Percentiles rank a stretch among this genome's conserved stretches.
phyloP scores from a whole-genome alignment of 2,113 vertebrate species.

The Paramisgurnus dabryanus region DNA sequence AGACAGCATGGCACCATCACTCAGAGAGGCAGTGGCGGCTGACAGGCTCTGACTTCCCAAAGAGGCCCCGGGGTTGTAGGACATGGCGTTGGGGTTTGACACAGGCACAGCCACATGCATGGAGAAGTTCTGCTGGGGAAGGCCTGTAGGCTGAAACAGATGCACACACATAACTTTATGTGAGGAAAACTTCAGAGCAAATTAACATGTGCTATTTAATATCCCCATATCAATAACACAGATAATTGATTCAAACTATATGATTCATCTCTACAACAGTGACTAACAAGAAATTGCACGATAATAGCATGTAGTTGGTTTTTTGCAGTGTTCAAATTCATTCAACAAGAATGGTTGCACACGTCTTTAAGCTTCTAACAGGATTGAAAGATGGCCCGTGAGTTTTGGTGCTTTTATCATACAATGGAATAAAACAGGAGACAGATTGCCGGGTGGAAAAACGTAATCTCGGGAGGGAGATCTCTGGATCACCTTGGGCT shows the following conservation, averaged over 20 bases:
- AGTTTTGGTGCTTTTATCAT: constrained; percentile 52
- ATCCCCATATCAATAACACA: constrained; percentile 22
- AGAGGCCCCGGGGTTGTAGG: constrained; percentile 88
- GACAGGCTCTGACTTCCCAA: constrained; percentile 86
- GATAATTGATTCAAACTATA: not conserved
- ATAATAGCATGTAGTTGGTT: not conserved
- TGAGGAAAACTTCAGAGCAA: constrained; percentile 26
- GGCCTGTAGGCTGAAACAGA: constrained; percentile 79
- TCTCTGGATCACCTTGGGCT: constrained; percentile 56
- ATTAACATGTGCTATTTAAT: not conserved
- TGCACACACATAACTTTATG: constrained; percentile 57
- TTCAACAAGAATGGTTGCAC: constrained; percentile 18
- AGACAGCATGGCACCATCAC: constrained; percentile 91
- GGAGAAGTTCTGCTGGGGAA: constrained; percentile 96
- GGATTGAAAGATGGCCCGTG: constrained; percentile 51
- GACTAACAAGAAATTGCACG: not conserved
- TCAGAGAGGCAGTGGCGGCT: constrained; percentile 82
- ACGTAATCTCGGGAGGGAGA: constrained; percentile 49
- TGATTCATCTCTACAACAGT: not conserved
- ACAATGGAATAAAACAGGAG: constrained; percentile 52
- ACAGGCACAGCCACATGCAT: constrained; percentile 98
- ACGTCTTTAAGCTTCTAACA: constrained; percentile 40
- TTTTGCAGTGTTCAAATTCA: not conserved
- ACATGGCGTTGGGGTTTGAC: constrained; percentile 87
- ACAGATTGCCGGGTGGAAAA: constrained; percentile 51